Conservation (phyloP, 2,797 vertebrate species). For the Columba guinea region DNA sequence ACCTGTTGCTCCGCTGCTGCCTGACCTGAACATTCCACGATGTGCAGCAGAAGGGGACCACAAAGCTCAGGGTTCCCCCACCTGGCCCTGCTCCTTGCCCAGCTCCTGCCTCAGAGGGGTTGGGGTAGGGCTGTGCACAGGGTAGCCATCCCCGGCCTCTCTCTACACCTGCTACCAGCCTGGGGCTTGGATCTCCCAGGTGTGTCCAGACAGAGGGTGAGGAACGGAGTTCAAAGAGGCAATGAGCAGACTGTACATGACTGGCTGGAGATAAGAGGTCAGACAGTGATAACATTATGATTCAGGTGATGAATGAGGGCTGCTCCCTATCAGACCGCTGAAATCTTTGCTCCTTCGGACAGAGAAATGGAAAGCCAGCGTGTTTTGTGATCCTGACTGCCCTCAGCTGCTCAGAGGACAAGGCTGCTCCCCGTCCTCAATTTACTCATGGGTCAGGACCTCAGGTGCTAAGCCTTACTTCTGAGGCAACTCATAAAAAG, state of each 20-base stretch:
- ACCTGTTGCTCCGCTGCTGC: accelerated
- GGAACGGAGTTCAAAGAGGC: not conserved
- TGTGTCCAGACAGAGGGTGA: not conserved
- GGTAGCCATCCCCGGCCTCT: accelerated
- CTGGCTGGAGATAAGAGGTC: slow-evolving; percentile 23
- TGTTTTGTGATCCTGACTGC: accelerated
- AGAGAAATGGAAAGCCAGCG: not conserved
- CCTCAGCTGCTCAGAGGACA: not conserved
- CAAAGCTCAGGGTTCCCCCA: not conserved
- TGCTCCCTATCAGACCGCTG: not conserved
- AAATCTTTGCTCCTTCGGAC: not conserved
- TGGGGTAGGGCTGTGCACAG: not conserved
- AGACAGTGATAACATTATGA: not conserved
- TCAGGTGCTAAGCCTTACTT: not conserved
- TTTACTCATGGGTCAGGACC: slow-evolving; percentile 5
- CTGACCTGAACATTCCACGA: not conserved
- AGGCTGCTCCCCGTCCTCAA: not conserved
- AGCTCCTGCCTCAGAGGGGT: not conserved
- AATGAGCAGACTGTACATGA: accelerated
- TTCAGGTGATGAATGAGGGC: not conserved
- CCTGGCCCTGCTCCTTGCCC: not conserved
- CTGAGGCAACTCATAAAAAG: not conserved
- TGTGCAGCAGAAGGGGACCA: not conserved
- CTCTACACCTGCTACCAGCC: not conserved
- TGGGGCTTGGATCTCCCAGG: not conserved